phyloP scores from a whole-genome alignment of 2,888 invertebrate species.

The Amblyjoppa proteus region DNA sequence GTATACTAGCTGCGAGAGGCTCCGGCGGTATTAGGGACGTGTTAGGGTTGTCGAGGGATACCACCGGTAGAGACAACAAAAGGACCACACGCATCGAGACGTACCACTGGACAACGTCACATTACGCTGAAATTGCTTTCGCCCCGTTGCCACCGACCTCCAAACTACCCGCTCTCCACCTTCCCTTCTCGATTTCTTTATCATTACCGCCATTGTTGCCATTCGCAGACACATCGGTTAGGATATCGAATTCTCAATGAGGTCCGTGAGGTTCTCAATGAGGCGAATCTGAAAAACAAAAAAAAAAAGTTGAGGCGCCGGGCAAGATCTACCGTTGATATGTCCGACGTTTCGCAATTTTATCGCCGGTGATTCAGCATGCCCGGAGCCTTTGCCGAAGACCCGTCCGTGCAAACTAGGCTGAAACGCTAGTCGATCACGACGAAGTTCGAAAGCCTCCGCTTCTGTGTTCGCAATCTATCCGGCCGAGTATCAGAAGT shows the following conservation, averaged over 20 bases:
- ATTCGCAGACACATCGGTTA: not conserved
- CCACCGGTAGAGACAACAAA: constrained; percentile 81
- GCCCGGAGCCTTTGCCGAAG: not conserved
- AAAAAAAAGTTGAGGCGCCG: not conserved
- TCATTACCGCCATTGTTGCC: not conserved
- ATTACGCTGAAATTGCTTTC: constrained; percentile 78
- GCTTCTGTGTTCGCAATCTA: constrained; percentile 6
- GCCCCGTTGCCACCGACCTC: constrained; percentile 37
- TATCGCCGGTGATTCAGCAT: not conserved
- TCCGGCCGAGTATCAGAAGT: constrained; percentile 25
- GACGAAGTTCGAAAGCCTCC: constrained; percentile 14
- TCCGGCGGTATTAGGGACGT: constrained; percentile 82
- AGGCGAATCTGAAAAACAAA: not conserved
- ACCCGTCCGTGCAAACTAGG: not conserved
- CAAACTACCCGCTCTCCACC: constrained; percentile 12
- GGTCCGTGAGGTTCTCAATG: not conserved
- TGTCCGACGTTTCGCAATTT: not conserved
- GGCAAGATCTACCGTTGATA: not conserved
- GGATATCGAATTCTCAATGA: not conserved
- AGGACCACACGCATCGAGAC: constrained; percentile 83
- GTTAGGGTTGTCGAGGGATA: constrained; percentile 82
- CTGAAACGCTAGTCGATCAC: not conserved
- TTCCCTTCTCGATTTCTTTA: constrained; percentile 1
- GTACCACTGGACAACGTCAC: constrained; percentile 82
- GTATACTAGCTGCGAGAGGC: constrained; percentile 68